These are phyloP conservation scores for Colletes collaris DNA, from an alignment of 2,888 invertebrate genomes.

Conservation along the genomic window DNA sequence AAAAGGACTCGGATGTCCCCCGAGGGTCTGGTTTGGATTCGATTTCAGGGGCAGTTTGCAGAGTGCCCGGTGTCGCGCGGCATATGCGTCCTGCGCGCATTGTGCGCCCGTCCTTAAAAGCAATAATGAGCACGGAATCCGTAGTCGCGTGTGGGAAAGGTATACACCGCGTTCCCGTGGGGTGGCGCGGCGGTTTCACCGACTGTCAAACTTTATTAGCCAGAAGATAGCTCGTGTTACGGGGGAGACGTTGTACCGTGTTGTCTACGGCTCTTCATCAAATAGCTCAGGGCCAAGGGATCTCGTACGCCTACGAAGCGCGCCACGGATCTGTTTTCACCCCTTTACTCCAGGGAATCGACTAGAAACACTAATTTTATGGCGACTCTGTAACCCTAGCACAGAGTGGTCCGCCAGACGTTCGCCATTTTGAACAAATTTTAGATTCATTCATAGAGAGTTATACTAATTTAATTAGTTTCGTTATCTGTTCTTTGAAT, in stretches of 20 bases:
- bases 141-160: slow-evolving; percentile 75
- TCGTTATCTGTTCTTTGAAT: too few species aligned
- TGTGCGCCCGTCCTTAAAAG: slow-evolving; percentile 64
- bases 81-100: slow-evolving; percentile 69
- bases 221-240: slow-evolving; percentile 67
- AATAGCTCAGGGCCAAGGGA: slow-evolving; percentile 62
- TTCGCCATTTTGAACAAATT: too few species aligned
- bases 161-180: slow-evolving; percentile 64
- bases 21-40: slow-evolving; percentile 69
- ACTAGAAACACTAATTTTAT: slow-evolving; percentile 36
- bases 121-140: slow-evolving; percentile 71
- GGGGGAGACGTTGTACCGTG: slow-evolving; percentile 46
- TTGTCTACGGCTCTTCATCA: slow-evolving; percentile 55
- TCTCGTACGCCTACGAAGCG: slow-evolving; percentile 8
- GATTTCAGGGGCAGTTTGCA: slow-evolving; percentile 66
- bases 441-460: too few species aligned
- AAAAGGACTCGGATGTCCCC: slow-evolving; percentile 58
- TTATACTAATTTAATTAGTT: too few species aligned
- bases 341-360: slow-evolving; percentile 46
- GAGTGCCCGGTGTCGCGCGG: slow-evolving; percentile 60
- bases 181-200: slow-evolving; percentile 63
- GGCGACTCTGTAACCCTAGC: not conserved
- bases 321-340: slow-evolving; percentile 54
- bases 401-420: too few species aligned
- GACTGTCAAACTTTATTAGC: slow-evolving; percentile 73